phyloP scores from a whole-genome alignment of 2,113 vertebrate genomes.

The Mystacornis crossleyi region DNA sequence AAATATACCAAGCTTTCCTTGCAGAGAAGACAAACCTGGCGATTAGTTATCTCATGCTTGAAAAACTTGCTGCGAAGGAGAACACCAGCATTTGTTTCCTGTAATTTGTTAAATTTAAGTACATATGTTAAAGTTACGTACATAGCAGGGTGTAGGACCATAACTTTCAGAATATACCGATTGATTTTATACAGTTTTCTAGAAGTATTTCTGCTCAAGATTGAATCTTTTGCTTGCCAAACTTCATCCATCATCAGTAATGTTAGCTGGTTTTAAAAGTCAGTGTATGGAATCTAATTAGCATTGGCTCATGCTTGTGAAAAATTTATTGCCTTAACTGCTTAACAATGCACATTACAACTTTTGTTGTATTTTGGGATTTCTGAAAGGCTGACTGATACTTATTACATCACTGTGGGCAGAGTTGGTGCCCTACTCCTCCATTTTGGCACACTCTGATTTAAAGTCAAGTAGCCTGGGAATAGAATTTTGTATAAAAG shows the following conservation, averaged over 20 bases:
- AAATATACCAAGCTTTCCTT: background rate
- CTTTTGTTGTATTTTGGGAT: background rate
- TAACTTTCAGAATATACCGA: background rate
- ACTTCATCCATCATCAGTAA: background rate
- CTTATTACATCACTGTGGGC: background rate
- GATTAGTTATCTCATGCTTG: rapidly evolving
- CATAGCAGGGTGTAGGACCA: rapidly evolving
- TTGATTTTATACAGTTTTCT: background rate
- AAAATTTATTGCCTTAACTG: background rate
- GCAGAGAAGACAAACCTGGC: background rate
- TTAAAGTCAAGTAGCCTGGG: background rate
- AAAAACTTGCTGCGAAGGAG: background rate
- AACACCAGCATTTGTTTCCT: background rate
- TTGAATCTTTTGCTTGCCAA: background rate
- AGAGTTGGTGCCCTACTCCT: background rate
- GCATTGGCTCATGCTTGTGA: background rate
- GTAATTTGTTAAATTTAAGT: background rate
- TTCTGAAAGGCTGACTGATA: background rate
- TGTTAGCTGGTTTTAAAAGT: background rate
- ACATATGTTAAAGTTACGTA: background rate
- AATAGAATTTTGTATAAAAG: background rate
- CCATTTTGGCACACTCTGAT: background rate
- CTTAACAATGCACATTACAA: background rate
- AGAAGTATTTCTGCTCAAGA: background rate
- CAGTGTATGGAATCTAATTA: background rate